These are phyloP conservation scores for Girardia tigrina DNA, from an alignment of 2,888 invertebrate species.

Conservation along the genomic window DNA sequence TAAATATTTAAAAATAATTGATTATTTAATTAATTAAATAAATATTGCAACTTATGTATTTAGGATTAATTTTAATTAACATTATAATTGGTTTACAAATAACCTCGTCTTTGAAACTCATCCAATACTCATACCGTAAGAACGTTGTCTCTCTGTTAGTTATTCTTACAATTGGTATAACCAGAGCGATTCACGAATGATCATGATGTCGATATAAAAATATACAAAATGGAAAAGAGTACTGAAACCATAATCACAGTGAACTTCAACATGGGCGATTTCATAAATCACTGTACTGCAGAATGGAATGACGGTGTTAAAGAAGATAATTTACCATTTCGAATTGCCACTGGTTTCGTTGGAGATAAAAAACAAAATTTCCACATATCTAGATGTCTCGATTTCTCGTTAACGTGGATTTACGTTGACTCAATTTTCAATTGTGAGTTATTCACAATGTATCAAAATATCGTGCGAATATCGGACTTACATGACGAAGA, in stretches of 20 bases:
- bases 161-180: too few relatives aligned
- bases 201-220: not conserved
- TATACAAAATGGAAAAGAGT: not conserved
- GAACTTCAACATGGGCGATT: not conserved
- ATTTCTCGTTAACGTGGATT: not conserved
- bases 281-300: not conserved
- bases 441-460: not conserved
- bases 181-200: not conserved
- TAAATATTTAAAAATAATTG: too few relatives aligned
- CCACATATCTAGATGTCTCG: not conserved
- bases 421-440: not conserved
- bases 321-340: not conserved
- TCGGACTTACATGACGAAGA: not conserved
- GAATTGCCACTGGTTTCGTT: constrained; percentile 1
- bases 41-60: too few relatives aligned
- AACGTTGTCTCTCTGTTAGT: too few relatives aligned
- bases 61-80: too few relatives aligned
- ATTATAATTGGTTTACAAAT: too few relatives aligned
- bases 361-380: not conserved
- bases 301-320: not conserved
- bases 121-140: too few relatives aligned
- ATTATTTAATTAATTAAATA: too few relatives aligned
- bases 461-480: not conserved
- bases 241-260: not conserved
- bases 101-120: too few relatives aligned